Evolutionary conservation across 2,113 vertebrate species (phyloP).

Genomic region (Xyliphius kryptos): DNA sequence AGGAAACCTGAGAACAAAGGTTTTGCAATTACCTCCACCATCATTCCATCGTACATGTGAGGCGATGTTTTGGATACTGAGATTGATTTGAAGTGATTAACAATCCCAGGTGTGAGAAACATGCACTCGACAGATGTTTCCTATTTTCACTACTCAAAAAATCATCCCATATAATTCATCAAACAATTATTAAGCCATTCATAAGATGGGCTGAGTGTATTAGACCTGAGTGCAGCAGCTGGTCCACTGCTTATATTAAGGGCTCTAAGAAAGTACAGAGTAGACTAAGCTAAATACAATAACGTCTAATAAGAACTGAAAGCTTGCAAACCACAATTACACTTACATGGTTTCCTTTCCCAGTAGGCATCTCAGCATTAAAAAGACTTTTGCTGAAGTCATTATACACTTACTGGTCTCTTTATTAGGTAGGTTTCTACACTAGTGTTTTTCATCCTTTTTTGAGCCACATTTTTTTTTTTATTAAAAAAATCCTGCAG

Average conservation of each 20-base stretch:
- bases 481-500: no score
- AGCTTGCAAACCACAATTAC: background rate
- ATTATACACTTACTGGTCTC: background rate
- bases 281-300: background rate
- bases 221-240: background rate
- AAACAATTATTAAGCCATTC: constrained; percentile 6
- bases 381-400: background rate
- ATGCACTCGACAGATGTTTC: background rate
- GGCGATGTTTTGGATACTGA: background rate
- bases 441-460: no score
- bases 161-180: constrained; percentile 2
- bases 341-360: background rate
- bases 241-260: background rate
- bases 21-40: background rate
- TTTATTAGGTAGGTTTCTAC: no score
- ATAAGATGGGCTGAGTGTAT: background rate
- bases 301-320: constrained; percentile 4
- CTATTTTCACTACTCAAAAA: background rate
- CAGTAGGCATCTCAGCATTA: background rate
- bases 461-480: no score
- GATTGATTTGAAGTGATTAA: constrained; percentile 11
- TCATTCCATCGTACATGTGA: background rate
- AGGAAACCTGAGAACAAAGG: background rate
- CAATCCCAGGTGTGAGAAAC: background rate
- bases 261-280: background rate